A percentile compares a stretch with the other conserved stretches of the same genome.
These are phyloP conservation scores for Crambe crambe DNA, from an alignment of 37 sponge, comb jelly and placozoan species.

Conservation along the genomic window DNA sequence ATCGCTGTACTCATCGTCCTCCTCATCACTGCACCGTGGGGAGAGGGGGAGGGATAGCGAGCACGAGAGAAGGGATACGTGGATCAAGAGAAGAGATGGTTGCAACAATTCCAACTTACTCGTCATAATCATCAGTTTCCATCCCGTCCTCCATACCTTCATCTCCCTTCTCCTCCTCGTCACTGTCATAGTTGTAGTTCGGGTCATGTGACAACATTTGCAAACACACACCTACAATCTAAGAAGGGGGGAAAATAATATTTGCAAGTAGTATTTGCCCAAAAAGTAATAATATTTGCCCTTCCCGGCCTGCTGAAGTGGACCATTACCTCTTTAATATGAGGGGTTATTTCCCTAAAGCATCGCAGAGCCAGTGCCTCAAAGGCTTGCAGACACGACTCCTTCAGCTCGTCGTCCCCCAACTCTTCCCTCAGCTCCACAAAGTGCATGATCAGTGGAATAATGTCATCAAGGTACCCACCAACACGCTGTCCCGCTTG, in stretches of 20 bases:
- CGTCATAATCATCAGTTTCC: conserved; percentile 47
- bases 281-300: not conserved
- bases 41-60: not conserved
- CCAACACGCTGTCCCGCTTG: conserved; percentile 92
- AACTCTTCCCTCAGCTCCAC: conserved; percentile 44
- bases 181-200: conserved; percentile 94
- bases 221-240: conserved; percentile 85
- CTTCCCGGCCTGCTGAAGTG: too few relatives aligned
- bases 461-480: conserved; percentile 61
- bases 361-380: conserved; percentile 87
- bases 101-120: conserved; percentile 15
- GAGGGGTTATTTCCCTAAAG: conserved; percentile 89
- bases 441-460: conserved; percentile 85
- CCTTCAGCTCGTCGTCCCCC: conserved; percentile 92
- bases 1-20: conserved; percentile 97
- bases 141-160: conserved; percentile 78
- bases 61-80: not conserved
- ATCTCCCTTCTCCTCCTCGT: conserved; percentile 75
- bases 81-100: too few relatives aligned
- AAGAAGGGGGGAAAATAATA: too few relatives aligned
- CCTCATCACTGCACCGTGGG: conserved; percentile 36
- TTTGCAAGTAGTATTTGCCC: too few relatives aligned
- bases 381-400: conserved; percentile 91
- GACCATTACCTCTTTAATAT: conserved; percentile 63
- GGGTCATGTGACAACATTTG: conserved; percentile 92